Evolutionary conservation across 2,888 invertebrate species (phyloP).

Genomic region (Tenthredo livida): DNA sequence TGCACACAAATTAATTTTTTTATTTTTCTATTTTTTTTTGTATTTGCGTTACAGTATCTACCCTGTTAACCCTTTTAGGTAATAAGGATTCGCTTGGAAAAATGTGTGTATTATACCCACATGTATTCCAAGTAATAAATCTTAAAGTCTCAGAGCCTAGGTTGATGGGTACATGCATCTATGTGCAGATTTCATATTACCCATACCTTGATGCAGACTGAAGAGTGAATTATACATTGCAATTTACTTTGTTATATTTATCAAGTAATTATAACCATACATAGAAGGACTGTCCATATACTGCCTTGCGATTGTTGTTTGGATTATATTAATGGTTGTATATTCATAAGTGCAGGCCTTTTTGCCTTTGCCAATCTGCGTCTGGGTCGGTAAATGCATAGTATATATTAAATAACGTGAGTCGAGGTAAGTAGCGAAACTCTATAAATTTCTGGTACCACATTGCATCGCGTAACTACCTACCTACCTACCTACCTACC

Average conservation of each 20-base stretch:
- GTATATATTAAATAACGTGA: background rate
- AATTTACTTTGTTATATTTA: slow-evolving; percentile 24
- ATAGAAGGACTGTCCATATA: slow-evolving; percentile 34
- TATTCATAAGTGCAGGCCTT: background rate
- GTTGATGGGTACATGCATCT: background rate
- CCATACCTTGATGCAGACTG: background rate
- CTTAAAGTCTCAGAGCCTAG: background rate
- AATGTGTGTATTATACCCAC: background rate
- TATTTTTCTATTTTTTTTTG: too few relatives aligned
- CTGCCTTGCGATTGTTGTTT: slow-evolving; percentile 35
- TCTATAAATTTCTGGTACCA: background rate
- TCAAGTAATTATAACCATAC: slow-evolving; percentile 43
- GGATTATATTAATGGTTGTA: slow-evolving; percentile 44
- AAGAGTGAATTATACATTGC: background rate
- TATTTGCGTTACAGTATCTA: background rate
- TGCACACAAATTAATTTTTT: too few relatives aligned
- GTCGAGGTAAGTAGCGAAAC: background rate
- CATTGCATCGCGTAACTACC: background rate
- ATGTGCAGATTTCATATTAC: too few relatives aligned
- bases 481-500: too few relatives aligned
- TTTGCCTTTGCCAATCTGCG: background rate
- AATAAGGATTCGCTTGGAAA: background rate
- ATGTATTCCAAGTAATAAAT: background rate
- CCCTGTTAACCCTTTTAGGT: background rate
- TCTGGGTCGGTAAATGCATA: too few relatives aligned